Base-by-base conservation (phyloP, 2,797 vertebrate genomes). In the Lagorchestes hirsutus region DNA sequence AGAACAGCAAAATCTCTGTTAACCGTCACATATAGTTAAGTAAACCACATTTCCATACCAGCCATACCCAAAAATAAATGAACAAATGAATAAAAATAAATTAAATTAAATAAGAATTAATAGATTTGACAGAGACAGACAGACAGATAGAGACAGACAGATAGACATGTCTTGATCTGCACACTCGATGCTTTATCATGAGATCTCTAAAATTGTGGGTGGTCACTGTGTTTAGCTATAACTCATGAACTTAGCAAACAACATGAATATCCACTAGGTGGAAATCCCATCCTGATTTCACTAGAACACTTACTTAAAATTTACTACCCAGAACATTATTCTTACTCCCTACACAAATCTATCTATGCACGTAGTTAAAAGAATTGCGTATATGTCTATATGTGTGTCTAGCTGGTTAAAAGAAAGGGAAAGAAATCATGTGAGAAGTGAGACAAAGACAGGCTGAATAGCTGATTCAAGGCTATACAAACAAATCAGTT, bases 381-480 rank as follows among this genome's bases (percentile, higher is more conserved):
- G 18, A 82, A 46, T 40, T 24, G 46, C 46, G 24, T n/a, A 40
- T 82, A 82, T 40, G 18, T 82, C n/a, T 74, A 40, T 74, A 74
- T 40, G 67, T 74, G n/a, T 74, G 67, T 40, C 8, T 22, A 22
- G n/a, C 28, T 82, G 24, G 22, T 50, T 87, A 92, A 57, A 91
- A 90, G 14, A 28, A n/a, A 3, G 62, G 95, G 96, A 54, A 55
- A 96, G 92, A 56, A 56, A 93, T 90, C 82, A n/a, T 27, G 90
- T 14, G 46, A 90, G 94, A 46, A 93, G 58, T 93, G 90, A 50
- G 59, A 87, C 92, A 96, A 55, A 92, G 55, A 40, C 62, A n/a
- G 14, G 74, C 50, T 46, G 52, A 93, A 55, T 4, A 46, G 95
- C 54, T 22, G 74, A 92, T 6, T 40, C 59, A 91, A 14, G 62